Base-by-base conservation (phyloP, 2,113 vertebrate genomes). In the Bubalus kerabau region DNA sequence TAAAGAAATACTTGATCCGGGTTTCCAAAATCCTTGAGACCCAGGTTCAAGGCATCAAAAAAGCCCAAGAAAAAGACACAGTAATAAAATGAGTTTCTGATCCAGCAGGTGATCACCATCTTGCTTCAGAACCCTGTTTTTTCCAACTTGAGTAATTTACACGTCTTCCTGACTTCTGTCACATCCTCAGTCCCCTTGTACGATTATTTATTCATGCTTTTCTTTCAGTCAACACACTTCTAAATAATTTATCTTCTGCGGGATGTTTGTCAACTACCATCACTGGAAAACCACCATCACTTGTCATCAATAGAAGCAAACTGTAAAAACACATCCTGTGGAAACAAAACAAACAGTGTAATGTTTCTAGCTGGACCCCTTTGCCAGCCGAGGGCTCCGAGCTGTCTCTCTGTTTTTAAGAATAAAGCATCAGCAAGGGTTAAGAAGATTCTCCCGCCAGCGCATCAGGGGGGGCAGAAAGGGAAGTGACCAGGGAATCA, bases 41-140 rank as follows among this genome's bases (percentile, higher is more conserved):
- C 74, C 40, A 6, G 3, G 57, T 43, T 59, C 67, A 81, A 62
- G 64, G 62, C 82, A 4, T 11, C 57, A 36, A 48, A 59, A 83
- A n/a, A 93, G 62, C 10, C 30, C 54, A 1, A 16, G 50, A 36
- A 16, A 10, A 60, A 48, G 32, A 62, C 26, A 1, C 24, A 5
- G 32, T 2, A 15, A 19, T 4, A 15, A 54, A 14, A 59, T 0
- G 30, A 30, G 56, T 19, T 26, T n/a, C 52, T 26, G 78, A 23
- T 21, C 64, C 46, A 16, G 28, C 52, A 43, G 76, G 54, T 0
- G 15, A 9, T 3, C 0, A 1, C 1, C 2, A 2, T 52, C 57
- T 48, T 14, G 6, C 59, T 91, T 43, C 52, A 4, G 28, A 60
- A 43, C 28, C 2, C n/a, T 1, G 3, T 4, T 32, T n/a, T 26